Percentiles rank a stretch among this genome's conserved stretches.
Evolutionary conservation across 2,113 vertebrate genomes (phyloP).

Genomic region (Tenrec ecaudatus): DNA sequence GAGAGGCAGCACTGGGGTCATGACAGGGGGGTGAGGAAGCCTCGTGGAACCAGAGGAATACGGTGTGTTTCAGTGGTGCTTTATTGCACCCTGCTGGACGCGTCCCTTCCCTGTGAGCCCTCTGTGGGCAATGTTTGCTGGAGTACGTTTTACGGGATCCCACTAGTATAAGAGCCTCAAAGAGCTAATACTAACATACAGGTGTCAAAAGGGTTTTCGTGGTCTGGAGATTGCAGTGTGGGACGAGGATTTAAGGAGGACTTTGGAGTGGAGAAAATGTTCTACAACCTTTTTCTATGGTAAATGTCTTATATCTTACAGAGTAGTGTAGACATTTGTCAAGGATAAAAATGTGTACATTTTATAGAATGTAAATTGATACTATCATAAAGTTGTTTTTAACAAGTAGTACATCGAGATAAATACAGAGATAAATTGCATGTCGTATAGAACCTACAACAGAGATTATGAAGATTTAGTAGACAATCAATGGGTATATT

Average conservation of each 20-base stretch:
- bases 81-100: too few species aligned
- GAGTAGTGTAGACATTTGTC: neutral
- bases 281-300: neutral
- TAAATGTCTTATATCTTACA: neutral
- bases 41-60: too few species aligned
- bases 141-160: neutral
- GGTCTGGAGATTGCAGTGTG: neutral
- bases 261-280: neutral
- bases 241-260: neutral
- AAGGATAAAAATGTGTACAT: constrained; percentile 10
- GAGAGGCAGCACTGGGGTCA: too few species aligned
- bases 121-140: too few species aligned
- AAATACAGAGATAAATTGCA: neutral
- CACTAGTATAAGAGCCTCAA: neutral
- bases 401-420: neutral
- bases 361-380: neutral
- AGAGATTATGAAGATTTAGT: neutral
- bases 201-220: neutral
- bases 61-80: too few species aligned
- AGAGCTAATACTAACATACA: neutral
- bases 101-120: too few species aligned
- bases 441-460: neutral
- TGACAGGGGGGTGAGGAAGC: too few species aligned
- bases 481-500: neutral
- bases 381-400: neutral